Base-by-base conservation (phyloP, 2,888 invertebrate genomes). In the Heliconius erato region DNA sequence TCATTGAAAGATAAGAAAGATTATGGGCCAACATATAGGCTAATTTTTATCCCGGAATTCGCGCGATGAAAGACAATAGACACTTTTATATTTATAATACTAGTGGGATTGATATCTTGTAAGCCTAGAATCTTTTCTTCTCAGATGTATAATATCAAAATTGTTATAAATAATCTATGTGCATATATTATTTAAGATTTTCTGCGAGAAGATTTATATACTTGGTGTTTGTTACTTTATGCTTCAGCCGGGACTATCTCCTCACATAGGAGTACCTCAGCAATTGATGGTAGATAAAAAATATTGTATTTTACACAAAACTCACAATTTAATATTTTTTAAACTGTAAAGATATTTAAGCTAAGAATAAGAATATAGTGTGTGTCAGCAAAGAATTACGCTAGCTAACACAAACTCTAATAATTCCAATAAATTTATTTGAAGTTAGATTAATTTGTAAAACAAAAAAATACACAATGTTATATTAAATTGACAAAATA, bases 181-280 rank as follows among this genome's bases (percentile, higher is more conserved):
- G 44, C 16, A 19, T 11, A 9, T 32, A 49, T 74, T 54, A 54
- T 74, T 74, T 74, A 54, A 54, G 19, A 54, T 19, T 28, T 32
- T 54, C 3, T 49, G 28, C 11, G 9, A 54, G 19, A 12, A 12
- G 11, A 23, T 12, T 74, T 54, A 54, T 74, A 54, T 3, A 54
- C 28, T 54, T 54, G 28, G 28, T 74, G 49, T 76, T 35, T 59
- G 28, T 76, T 54, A 35, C 59, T 76, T 76, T 59, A 76, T 76
- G 59, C 59, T 72, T 72, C 71, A 76, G 76, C 76, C 16, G 35
- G 76, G 76, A 76, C 59, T 59, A 23, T 76, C 76, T 63, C 35
- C 59, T 59, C 63, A 59, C 76, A 16, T n/a, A 63, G 35, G 59
- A 32, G 14, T 59, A 35, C 35, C 76, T 35, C 76, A 76, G 35